phyloP scores from a whole-genome alignment of 35 echinoderm and acorn worm species.

The Ophiothrix spiculata region DNA sequence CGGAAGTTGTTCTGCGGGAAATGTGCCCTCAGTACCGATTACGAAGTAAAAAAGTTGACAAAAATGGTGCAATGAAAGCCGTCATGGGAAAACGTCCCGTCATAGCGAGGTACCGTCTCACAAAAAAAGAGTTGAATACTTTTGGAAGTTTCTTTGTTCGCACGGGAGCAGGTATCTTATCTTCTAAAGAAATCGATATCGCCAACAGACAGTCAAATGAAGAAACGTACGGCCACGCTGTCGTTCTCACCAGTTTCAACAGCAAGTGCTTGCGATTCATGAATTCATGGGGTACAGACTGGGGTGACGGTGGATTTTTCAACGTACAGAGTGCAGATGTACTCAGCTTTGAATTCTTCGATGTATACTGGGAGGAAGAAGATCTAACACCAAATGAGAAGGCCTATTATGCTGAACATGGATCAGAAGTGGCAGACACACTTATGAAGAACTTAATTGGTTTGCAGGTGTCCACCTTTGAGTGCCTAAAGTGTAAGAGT shows the following conservation, averaged over 20 bases:
- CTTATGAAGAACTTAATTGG: background rate
- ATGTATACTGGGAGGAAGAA: background rate
- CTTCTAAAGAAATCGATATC: background rate
- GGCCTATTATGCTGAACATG: background rate
- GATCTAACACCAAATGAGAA: background rate
- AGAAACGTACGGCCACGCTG: background rate
- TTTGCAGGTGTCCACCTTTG: background rate
- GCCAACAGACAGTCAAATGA: background rate
- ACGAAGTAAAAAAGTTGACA: background rate
- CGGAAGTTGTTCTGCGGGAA: background rate
- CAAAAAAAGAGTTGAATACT: background rate
- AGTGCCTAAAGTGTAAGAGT: background rate
- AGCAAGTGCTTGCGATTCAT: background rate
- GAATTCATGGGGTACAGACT: background rate
- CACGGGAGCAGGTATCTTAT: background rate
- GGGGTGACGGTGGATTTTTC: background rate
- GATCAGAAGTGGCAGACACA: background rate
- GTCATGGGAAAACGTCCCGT: background rate
- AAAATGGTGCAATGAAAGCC: background rate
- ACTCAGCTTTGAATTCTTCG: background rate
- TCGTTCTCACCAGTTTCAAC: background rate
- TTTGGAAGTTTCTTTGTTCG: background rate
- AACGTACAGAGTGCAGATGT: background rate
- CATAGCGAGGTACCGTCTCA: background rate
- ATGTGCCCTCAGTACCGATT: background rate